Base-by-base conservation (phyloP, 2,888 invertebrate genomes). In the Lissonota sp. region DNA sequence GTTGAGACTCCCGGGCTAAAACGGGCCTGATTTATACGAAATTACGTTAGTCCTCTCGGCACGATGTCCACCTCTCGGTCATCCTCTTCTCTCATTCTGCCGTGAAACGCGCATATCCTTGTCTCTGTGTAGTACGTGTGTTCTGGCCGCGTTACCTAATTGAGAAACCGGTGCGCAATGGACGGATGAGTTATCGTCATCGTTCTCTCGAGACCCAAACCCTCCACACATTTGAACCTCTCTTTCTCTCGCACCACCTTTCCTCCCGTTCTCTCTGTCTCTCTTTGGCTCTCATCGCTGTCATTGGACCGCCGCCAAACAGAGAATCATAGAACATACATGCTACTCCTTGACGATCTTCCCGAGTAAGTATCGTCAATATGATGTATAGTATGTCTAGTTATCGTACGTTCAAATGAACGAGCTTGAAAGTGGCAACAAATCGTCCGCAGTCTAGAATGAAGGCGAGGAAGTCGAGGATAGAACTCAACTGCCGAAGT, bases 21-120 rank as follows among this genome's bases (percentile, higher is more conserved):
- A 83, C 86, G 87, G 84, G 84, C 63, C 88, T 91, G 90, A 91
- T 91, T 90, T 91, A 91, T 91, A 88, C 85, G 88, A 89, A 90
- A 91, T 89, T 86, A 88, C 88, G 89, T 89, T 88, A 87, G 74
- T 81, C 71, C 81, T 78, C 81, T 81, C 74, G 78, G 70, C 81
- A 71, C 81, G 66, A 75, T 74, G 74, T 81, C 81, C 81, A 81
- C 83, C 81, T 84, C 71, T 83, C 77, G 83, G 71, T 62, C 62
- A 51, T 73, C 39, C 51, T 14, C 64, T 66, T 16, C 44, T 42
- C 42, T 40, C 42, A 14, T 39, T 49, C 51, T 57, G 40, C 53
- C 14, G 53, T 12, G 53, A 53, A 49, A 49, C 10, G n/a, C 7
- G 49, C 12, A 14, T 53, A 14, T 53, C 16, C 12, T 53, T 12